Evolutionary conservation across 2,888 invertebrate genomes (phyloP).

Genomic region (Mamestra brassicae): DNA sequence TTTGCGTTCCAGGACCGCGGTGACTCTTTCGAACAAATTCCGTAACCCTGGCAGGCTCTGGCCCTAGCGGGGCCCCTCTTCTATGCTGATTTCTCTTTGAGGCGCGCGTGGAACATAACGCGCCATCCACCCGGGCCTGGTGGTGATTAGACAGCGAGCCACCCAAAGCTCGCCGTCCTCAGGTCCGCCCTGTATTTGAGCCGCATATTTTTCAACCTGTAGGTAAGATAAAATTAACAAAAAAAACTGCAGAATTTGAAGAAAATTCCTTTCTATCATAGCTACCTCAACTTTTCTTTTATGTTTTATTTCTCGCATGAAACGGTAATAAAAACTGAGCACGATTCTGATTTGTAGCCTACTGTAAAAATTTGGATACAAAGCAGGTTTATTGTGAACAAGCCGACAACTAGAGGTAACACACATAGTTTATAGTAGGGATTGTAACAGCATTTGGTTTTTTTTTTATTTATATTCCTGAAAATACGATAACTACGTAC

Average conservation of each 20-base stretch:
- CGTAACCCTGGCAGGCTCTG: too few species aligned
- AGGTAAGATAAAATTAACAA: not conserved
- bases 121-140: too few species aligned
- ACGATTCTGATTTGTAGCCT: constrained; percentile 39
- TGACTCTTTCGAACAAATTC: too few species aligned
- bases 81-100: too few species aligned
- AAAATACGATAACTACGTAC: too few species aligned
- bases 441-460: not conserved
- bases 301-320: constrained; percentile 33
- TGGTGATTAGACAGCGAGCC: too few species aligned
- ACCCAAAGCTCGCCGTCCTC: too few species aligned
- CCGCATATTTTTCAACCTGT: not conserved
- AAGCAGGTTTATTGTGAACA: constrained; percentile 37
- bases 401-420: constrained; percentile 21
- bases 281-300: not conserved
- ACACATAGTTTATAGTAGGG: not conserved
- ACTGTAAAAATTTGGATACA: constrained; percentile 35
- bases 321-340: constrained; percentile 40
- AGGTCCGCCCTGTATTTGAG: too few species aligned
- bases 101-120: too few species aligned
- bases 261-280: not conserved
- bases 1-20: too few species aligned
- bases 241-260: not conserved
- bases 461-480: not conserved
- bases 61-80: too few species aligned